A percentile compares a stretch with the other conserved stretches of the same genome.
Conservation (phyloP, 2,888 invertebrate species). For the Galeruca laticollis region DNA sequence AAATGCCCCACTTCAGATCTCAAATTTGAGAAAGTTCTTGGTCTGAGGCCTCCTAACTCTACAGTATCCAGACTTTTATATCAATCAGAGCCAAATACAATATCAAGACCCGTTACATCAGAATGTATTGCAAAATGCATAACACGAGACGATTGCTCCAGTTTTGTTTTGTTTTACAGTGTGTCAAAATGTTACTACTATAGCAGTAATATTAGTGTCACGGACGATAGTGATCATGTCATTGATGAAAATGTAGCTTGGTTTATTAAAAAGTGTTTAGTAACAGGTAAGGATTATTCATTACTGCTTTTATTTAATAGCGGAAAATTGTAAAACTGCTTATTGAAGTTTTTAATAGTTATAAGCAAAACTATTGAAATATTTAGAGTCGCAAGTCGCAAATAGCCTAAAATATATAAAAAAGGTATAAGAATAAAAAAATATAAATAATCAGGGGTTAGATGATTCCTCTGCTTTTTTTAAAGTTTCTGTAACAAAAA, state of each 20-base stretch:
- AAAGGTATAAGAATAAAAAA: too few relatives aligned
- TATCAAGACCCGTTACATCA: constrained; percentile 58
- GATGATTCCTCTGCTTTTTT: too few relatives aligned
- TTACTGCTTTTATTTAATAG: neutral
- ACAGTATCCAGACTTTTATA: constrained; percentile 54
- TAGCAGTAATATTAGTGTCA: constrained; percentile 48
- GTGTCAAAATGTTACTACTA: constrained; percentile 62
- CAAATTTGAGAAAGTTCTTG: constrained; percentile 64
- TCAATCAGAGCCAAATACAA: constrained; percentile 46
- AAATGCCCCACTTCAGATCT: constrained; percentile 59
- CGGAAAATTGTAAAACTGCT: too few relatives aligned
- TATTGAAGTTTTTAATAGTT: too few relatives aligned
- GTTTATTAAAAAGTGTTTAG: constrained; percentile 76
- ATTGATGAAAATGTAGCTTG: constrained; percentile 73
- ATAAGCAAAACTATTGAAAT: too few relatives aligned
- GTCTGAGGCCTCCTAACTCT: constrained; percentile 57
- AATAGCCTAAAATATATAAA: too few relatives aligned
- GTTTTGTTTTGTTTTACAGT: constrained; percentile 63
- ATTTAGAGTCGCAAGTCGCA: too few relatives aligned
- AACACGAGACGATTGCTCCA: constrained; percentile 58
- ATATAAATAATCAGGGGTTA: too few relatives aligned
- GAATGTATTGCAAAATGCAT: constrained; percentile 62
- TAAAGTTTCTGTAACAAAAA: too few relatives aligned
- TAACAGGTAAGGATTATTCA: constrained; percentile 64
- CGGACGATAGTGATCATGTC: constrained; percentile 59